These are phyloP conservation scores for Anomalospiza imberbis DNA, from an alignment of 2,797 vertebrate genomes.

Conservation along the genomic window DNA sequence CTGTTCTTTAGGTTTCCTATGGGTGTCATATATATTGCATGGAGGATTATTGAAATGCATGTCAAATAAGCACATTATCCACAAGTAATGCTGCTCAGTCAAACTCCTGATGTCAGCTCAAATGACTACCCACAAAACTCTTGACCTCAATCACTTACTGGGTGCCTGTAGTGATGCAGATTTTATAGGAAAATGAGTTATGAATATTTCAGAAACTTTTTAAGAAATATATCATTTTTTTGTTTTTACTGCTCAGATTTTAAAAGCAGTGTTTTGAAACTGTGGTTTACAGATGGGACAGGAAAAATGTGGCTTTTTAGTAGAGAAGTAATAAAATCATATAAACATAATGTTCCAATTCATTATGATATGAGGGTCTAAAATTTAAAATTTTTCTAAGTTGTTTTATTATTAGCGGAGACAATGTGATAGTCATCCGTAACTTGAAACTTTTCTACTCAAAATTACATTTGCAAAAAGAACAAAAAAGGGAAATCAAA, in stretches of 20 bases:
- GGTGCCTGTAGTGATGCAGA: neutral
- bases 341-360: neutral
- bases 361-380: neutral
- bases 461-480: neutral
- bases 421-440: neutral
- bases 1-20: neutral
- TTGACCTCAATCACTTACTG: neutral
- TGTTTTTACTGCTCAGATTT: neutral
- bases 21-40: neutral
- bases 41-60: neutral
- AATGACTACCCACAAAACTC: neutral
- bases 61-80: neutral
- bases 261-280: neutral
- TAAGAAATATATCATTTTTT: neutral
- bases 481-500: neutral
- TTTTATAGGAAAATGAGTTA: neutral
- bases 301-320: neutral
- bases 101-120: neutral
- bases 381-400: neutral
- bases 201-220: neutral
- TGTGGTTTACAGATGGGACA: rapidly evolving
- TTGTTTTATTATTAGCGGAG: neutral
- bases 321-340: neutral
- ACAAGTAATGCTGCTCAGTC: neutral
- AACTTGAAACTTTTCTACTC: neutral